Base-by-base conservation (phyloP, 2,888 invertebrate genomes). In the Pseudoips prasinana region DNA sequence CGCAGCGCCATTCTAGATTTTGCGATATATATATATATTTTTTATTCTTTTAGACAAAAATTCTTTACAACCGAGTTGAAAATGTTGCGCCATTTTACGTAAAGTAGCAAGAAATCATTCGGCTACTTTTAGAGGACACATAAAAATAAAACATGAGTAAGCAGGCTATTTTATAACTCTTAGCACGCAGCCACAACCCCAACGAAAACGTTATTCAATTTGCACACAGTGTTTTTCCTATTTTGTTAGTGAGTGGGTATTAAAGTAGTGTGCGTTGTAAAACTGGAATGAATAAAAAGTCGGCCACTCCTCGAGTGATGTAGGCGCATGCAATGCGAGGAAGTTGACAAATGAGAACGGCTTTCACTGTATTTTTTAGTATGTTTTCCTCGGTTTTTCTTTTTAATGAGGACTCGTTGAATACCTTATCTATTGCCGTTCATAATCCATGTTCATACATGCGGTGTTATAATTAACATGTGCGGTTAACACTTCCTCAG, bases 261-360 rank as follows among this genome's bases (percentile, higher is more conserved):
- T 74, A 76, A 73, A 78, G 57, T 65, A 59, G 64, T 62, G 62
- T 66, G 55, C 48, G 63, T 57, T 44, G 48, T 58, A 56, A 61
- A 69, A 67, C 64, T 61, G 63, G 61, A 65, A 68, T 69, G 68
- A 72, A 72, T 68, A 67, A 70, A 68, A 77, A 70, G 62, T 73
- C 72, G 71, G 70, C 73, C 76, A 73, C 70, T 73, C 65, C 64
- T 68, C 58, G 52, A 53, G 58, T 64, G 58, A 67, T 62, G 64
- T 68, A 64, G 60, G 60, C 64, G 59, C 75, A 78, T 74, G 73
- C 72, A 61, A 68, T 51, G 68, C 56, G 55, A 62, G 64, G 61
- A 69, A 72, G 71, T 80, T 83, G 82, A 81, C 81, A 83, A 83
- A 82, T 79, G 77, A 80, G 73, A 68, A 65, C 54, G 68, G 69